Base-by-base conservation (phyloP, 1,140 invertebrate genomes). In the Orchestia grillus region DNA sequence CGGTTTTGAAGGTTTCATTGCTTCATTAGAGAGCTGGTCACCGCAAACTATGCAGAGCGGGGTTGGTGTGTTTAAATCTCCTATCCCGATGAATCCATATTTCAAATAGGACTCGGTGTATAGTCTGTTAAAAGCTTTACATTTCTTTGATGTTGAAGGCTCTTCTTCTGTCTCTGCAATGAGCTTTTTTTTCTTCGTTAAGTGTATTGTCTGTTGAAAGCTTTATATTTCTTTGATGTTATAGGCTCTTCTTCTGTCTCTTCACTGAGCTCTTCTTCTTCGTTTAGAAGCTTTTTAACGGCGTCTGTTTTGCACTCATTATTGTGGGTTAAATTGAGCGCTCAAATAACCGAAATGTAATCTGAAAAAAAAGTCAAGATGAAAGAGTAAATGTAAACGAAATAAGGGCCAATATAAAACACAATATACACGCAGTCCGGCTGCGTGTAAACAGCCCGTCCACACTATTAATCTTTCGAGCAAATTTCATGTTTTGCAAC, bases 1-100 rank as follows among this genome's bases (percentile, higher is more conserved):
- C 95, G 97, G 95, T 96, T 97, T 97, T 96, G 94, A 97, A 43
- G 97, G 96, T 94, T 97, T 97, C 96, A 97, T 97, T 53, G 96
- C 87, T 95, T 97, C 96, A 94, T 88, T 96, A 44, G 96, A 96
- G 44, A 97, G 91, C 91, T 36, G 40, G 91, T 94, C 40, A 40
- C 91, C 91, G 91, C 91, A 94, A 94, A 94, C 91, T 94, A n/a
- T 45, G 95, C 95, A 41, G 42, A 47, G 42, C 53, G 62, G 44
- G 95, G 57, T 47, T 62, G 95, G 45, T 44, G 95, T 96, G 77
- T 96, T n/a, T 28, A 42, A 41, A 77, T 96, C 96, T 47, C 45
- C 44, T 53, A n/a, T 62, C 96, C 28, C 95, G 53, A 96, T 96
- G 53, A 96, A 96, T 62, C 95, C 96, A 96, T 87, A 87, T 53